phyloP scores from a whole-genome alignment of 2,113 vertebrate genomes.

The Pseudorectes ferrugineus region DNA sequence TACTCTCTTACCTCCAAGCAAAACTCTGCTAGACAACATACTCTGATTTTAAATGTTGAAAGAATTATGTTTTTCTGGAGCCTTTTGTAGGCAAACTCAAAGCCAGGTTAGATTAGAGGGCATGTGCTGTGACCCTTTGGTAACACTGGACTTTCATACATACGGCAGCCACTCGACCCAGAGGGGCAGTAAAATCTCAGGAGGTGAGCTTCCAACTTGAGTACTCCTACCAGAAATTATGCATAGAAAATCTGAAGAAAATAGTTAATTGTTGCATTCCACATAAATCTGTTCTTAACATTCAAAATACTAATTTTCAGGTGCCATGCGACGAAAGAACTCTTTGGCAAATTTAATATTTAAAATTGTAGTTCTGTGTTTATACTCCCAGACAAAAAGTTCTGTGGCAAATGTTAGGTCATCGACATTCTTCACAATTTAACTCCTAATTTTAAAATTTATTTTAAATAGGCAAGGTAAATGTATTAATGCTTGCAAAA shows the following conservation, averaged over 20 bases:
- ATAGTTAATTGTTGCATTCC: not conserved
- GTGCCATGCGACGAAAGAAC: not conserved
- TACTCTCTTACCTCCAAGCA: not conserved
- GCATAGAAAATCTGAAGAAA: not conserved
- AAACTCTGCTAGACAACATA: not conserved
- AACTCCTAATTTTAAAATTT: not conserved
- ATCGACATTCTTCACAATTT: not conserved
- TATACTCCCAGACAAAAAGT: not conserved
- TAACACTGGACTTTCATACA: not conserved
- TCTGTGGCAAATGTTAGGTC: not conserved
- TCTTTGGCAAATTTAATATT: not conserved
- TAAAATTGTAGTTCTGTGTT: not conserved
- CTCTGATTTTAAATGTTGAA: not conserved
- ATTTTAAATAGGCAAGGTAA: not conserved
- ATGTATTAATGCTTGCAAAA: not conserved
- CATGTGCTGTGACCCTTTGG: not conserved
- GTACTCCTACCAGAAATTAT: not conserved
- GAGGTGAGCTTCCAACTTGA: not conserved
- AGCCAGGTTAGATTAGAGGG: not conserved
- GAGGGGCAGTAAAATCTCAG: not conserved
- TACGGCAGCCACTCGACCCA: rapidly evolving
- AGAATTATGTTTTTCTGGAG: not conserved
- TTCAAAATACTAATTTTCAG: not conserved
- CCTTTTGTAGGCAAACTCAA: not conserved
- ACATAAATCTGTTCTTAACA: not conserved